Evolutionary conservation across 2,113 vertebrate genomes (phyloP).

Genomic region (Elaphurus davidianus): DNA sequence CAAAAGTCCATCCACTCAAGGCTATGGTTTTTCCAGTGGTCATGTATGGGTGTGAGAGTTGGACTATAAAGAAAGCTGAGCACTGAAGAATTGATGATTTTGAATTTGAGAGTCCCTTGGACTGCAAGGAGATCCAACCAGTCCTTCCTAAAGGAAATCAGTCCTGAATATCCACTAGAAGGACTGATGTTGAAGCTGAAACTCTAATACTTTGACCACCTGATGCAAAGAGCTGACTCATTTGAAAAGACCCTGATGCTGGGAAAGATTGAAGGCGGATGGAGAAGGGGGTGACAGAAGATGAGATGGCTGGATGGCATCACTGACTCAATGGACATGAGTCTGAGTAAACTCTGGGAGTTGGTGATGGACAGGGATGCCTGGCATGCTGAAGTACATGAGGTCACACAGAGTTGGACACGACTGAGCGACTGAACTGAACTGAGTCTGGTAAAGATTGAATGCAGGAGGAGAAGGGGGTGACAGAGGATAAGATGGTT

Average conservation of each 20-base stretch:
- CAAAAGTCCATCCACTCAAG: not conserved
- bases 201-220: not conserved
- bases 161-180: not conserved
- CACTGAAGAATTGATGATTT: not conserved
- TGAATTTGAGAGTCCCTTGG: not conserved
- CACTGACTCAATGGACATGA: not conserved
- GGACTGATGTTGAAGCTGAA: not conserved
- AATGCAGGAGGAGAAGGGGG: too few relatives aligned
- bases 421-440: rapidly evolving
- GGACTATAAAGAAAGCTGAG: not conserved
- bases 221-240: not conserved
- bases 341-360: not conserved
- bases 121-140: not conserved
- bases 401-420: not conserved
- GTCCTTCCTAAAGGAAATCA: not conserved
- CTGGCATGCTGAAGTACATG: not conserved
- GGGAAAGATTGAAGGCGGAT: rapidly evolving
- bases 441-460: too few relatives aligned
- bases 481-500: too few relatives aligned
- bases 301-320: not conserved
- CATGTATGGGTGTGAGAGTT: not conserved
- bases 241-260: not conserved
- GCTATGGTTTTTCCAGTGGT: not conserved
- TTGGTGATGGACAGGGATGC: not conserved
- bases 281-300: not conserved